Conservation (phyloP, 2,113 vertebrate genomes). For the Crotalus viridis region DNA sequence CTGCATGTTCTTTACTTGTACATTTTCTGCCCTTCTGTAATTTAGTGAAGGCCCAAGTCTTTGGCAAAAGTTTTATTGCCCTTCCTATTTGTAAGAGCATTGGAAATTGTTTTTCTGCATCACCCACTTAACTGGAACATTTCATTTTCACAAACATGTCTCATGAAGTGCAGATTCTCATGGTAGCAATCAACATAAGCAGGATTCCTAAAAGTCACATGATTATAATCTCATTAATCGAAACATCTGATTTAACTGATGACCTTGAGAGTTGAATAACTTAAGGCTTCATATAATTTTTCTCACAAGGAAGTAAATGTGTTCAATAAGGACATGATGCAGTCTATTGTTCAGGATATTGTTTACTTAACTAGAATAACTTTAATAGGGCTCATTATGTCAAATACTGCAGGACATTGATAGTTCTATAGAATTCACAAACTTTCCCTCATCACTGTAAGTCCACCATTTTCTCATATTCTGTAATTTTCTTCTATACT, state of each 20-base stretch:
- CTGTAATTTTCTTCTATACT: background rate
- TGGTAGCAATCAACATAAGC: background rate
- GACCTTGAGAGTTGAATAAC: background rate
- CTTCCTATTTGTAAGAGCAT: background rate
- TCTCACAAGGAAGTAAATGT: background rate
- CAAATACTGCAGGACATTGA: background rate
- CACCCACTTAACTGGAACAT: background rate
- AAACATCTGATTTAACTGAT: background rate
- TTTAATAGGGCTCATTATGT: background rate
- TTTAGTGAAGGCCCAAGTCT: background rate
- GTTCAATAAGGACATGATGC: background rate
- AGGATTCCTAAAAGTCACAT: background rate
- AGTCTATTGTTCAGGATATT: background rate
- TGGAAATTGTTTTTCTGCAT: background rate
- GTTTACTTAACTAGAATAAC: background rate
- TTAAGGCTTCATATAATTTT: background rate
- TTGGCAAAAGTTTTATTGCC: background rate
- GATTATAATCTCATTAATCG: background rate
- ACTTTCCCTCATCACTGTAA: background rate
- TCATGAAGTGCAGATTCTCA: background rate
- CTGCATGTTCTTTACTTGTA: background rate
- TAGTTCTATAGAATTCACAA: background rate
- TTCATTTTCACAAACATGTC: background rate
- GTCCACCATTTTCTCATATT: background rate
- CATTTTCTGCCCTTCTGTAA: background rate